Evolutionary conservation across 2,888 invertebrate genomes (phyloP), one percentile per base, ranked within the genome.

Genomic region (Leuctra nigra): DNA sequence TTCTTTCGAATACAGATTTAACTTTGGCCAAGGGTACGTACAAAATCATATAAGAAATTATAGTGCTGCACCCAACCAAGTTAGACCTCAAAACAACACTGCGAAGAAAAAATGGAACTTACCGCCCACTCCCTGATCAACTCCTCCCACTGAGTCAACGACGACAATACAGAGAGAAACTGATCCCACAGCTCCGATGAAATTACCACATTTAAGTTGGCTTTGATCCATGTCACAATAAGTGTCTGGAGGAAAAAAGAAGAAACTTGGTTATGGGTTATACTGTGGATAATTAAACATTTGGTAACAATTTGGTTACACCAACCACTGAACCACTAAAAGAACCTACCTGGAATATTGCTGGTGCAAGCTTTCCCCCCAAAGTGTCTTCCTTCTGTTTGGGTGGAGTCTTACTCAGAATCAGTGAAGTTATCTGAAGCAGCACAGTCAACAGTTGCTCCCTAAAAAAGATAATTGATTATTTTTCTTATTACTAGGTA

Each of bases 141-240:
- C 69, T 96, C 95, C 68, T 95, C 93, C 86, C 95, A 95, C 63
- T 87, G 87, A 0, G 95, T 95, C 4, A 97, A 78, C 1, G 91
- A 85, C 0, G 89, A 87, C 16, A 97, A 75, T 9, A 95, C 87
- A 59, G 83, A 81, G 68, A 95, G 82, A 70, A 97, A 93, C 69
- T 90, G 86, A 74, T 96, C 93, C 97, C 97, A 98, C 44, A 97
- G 74, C 66, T 91, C 87, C 4, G 86, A 79, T 56, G 89, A 86
- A 59, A 97, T 91, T 2, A 87, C 83, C 4, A 96, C 95, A 71
- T 95, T 94, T 64, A 97, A 79, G 73, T 96, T 96, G 0, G 96
- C 97, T 68, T 95, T 92, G 65, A 97, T 96, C 96, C 97, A 97
- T 2, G 96, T 96, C 61, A 97, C 95, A 63, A 97, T 94, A 50